Evolutionary conservation across 1,140 invertebrate species (phyloP).

Genomic region (Drosophila mayri): DNA sequence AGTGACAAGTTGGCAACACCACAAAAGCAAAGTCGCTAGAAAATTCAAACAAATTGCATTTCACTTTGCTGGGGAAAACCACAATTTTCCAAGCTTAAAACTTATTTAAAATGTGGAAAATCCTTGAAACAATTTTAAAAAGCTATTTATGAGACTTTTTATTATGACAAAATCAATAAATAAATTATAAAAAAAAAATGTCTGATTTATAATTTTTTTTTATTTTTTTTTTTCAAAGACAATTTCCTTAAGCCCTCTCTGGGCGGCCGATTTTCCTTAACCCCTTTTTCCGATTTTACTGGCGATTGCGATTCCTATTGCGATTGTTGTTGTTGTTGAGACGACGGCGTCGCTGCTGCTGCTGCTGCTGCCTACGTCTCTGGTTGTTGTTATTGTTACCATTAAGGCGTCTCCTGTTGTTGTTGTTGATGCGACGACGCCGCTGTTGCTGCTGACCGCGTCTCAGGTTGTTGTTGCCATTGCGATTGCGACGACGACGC

Average conservation of each 20-base stretch:
- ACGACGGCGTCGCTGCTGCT: conserved; percentile 51
- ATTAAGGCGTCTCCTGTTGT: conserved; percentile 23
- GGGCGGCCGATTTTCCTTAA: background rate
- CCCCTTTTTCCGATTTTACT: conserved; percentile 1
- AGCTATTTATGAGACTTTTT: background rate
- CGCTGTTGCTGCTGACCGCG: conserved; percentile 53
- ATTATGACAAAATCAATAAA: background rate
- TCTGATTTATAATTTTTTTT: background rate
- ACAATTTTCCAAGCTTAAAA: background rate
- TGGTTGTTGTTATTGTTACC: conserved; percentile 31
- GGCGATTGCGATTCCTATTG: conserved; percentile 28
- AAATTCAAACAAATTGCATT: conserved; percentile 40
- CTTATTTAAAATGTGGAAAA: conserved; percentile 1
- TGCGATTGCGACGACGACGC: conserved; percentile 38
- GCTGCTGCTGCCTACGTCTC: conserved; percentile 48
- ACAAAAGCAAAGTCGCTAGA: conserved; percentile 8
- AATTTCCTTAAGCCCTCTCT: background rate
- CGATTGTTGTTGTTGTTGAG: conserved; percentile 37
- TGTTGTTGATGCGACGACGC: conserved; percentile 51
- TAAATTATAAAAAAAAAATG: background rate
- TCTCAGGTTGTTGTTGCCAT: conserved; percentile 39
- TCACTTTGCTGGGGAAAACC: conserved; percentile 9
- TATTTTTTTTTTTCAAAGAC: background rate
- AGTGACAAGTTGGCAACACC: conserved; percentile 49
- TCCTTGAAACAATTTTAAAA: background rate